Evolutionary conservation across 92 coral and sea anemone species (phyloP).

Genomic region (Heteractis magnifica): DNA sequence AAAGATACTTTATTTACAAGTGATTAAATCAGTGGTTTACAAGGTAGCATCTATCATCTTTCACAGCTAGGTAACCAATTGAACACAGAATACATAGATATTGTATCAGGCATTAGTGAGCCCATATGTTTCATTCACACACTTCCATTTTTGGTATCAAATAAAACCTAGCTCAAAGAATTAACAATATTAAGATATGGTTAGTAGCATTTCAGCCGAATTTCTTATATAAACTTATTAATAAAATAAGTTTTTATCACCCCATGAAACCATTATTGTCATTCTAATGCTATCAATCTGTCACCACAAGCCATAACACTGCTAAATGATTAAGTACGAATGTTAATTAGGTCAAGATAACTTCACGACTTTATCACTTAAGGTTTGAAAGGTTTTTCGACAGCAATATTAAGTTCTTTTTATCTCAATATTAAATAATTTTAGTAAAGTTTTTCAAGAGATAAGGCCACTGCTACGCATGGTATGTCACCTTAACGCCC

Average conservation of each 20-base stretch:
- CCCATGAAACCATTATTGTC: neutral
- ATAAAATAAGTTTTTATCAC: neutral
- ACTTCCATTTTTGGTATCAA: constrained; percentile 3
- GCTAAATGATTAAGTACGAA: neutral
- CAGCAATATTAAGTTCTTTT: neutral
- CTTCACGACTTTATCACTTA: neutral
- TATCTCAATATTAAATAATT: neutral
- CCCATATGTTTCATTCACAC: neutral
- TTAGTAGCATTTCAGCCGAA: neutral
- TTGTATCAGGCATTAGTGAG: neutral
- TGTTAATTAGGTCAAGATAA: constrained; percentile 8
- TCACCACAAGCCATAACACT: constrained; percentile 5
- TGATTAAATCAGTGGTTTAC: no score
- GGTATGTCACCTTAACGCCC: constrained; percentile 11
- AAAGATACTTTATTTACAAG: no score
- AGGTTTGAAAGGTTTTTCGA: neutral
- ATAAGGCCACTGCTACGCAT: neutral
- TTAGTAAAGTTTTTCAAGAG: neutral
- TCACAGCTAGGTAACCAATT: neutral
- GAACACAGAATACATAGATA: neutral
- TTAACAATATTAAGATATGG: neutral
- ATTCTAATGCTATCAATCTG: constrained; percentile 3
- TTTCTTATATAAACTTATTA: neutral
- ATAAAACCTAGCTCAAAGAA: neutral
- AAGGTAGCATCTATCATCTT: neutral